Conservation (phyloP, 2,113 vertebrate genomes). For the Chaenogobius annularis region DNA sequence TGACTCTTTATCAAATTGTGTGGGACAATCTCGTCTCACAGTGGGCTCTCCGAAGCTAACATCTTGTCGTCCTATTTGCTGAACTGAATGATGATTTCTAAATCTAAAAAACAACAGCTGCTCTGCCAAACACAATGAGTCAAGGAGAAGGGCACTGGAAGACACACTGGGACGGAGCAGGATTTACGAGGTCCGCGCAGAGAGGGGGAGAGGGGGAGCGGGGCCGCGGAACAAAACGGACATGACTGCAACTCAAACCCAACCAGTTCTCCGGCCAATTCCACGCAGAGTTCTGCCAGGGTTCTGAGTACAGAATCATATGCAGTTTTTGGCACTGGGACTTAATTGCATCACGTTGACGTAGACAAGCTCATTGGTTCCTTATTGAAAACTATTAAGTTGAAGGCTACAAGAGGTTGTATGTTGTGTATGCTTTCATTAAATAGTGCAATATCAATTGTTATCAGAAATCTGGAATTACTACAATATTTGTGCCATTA, state of each 20-base stretch:
- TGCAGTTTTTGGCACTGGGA: background rate
- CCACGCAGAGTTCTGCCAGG: background rate
- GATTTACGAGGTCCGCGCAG: constrained; percentile 17
- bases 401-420: background rate
- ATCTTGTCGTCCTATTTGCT: constrained; percentile 67
- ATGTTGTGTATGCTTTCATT: no score
- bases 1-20: constrained; percentile 64
- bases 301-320: background rate
- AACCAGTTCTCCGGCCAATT: background rate
- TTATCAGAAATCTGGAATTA: no score
- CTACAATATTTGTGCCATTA: no score
- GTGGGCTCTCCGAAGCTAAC: constrained; percentile 60
- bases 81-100: constrained; percentile 77
- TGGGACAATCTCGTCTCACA: constrained; percentile 54
- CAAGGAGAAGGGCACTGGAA: constrained; percentile 41
- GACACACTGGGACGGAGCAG: constrained; percentile 35
- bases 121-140: constrained; percentile 66
- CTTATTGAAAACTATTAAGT: background rate
- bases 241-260: constrained; percentile 2
- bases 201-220: constrained; percentile 4
- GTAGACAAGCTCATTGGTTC: background rate
- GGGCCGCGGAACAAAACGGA: constrained; percentile 5
- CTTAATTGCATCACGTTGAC: background rate
- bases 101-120: constrained; percentile 72
- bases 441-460: no score